phyloP scores from a whole-genome alignment of 2,888 invertebrate genomes.

The Yponomeuta cagnagella region DNA sequence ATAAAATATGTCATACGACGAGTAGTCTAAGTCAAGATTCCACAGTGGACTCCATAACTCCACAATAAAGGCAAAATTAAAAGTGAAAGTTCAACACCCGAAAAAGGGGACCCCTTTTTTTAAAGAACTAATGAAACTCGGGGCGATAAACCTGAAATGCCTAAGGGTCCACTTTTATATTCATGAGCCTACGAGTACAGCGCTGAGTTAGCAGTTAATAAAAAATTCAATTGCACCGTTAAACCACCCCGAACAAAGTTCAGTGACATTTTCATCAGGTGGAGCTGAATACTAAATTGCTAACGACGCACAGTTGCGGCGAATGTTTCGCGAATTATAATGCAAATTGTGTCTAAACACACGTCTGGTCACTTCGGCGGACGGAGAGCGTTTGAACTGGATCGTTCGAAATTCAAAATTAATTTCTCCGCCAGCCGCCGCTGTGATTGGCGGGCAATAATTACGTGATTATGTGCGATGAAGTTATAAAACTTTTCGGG shows the following conservation, averaged over 20 bases:
- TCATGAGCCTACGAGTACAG: conserved; percentile 38
- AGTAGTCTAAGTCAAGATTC: too few relatives aligned
- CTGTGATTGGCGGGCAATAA: conserved; percentile 52
- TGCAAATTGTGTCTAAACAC: conserved; percentile 51
- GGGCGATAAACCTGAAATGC: conserved; percentile 23
- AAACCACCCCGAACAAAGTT: conserved; percentile 47
- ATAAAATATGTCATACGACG: too few relatives aligned
- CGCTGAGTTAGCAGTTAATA: conserved; percentile 29
- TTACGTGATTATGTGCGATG: conserved; percentile 54
- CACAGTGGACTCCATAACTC: too few relatives aligned
- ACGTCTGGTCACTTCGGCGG: conserved; percentile 43
- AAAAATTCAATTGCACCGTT: conserved; percentile 53
- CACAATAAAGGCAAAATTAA: background rate
- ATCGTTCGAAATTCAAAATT: conserved; percentile 52
- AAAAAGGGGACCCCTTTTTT: conserved; percentile 14
- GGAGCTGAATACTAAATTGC: conserved; percentile 4
- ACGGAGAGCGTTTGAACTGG: conserved; percentile 40
- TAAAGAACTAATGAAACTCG: conserved; percentile 22
- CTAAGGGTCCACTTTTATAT: conserved; percentile 36
- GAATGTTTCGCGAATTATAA: conserved; percentile 36
- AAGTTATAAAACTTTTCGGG: conserved; percentile 59
- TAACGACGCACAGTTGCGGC: conserved; percentile 29
- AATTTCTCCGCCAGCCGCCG: conserved; percentile 25
- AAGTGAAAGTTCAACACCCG: conserved; percentile 16
- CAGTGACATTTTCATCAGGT: conserved; percentile 40